Evolutionary conservation across 2,888 invertebrate species (phyloP).

Genomic region (Ischnura elegans): DNA sequence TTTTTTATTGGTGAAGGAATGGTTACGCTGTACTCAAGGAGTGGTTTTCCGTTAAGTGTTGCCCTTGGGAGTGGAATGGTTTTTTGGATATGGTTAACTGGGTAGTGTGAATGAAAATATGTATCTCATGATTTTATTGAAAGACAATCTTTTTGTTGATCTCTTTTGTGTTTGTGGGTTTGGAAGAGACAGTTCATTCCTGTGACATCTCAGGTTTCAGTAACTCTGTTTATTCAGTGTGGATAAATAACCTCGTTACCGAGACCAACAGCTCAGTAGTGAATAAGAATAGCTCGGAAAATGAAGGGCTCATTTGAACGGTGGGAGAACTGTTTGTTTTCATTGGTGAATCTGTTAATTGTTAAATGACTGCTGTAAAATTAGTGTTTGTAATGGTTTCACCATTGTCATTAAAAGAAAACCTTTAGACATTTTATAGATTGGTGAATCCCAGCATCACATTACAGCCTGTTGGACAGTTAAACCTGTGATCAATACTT

Average conservation of each 20-base stretch:
- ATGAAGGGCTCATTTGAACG: conserved; percentile 30
- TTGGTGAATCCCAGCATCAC: conserved; percentile 27
- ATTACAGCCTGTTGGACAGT: conserved; percentile 36
- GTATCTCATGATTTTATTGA: conserved; percentile 8
- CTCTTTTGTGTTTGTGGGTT: not conserved
- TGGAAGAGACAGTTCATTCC: conserved; percentile 18
- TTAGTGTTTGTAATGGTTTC: conserved; percentile 24
- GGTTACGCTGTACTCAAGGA: conserved; percentile 36
- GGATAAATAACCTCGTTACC: not conserved
- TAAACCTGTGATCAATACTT: conserved; percentile 40
- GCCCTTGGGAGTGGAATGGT: conserved; percentile 45
- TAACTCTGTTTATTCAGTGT: conserved; percentile 19
- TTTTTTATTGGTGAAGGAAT: conserved; percentile 49
- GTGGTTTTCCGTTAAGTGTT: conserved; percentile 43
- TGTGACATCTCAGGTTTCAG: conserved; percentile 30
- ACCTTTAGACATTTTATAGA: conserved; percentile 17
- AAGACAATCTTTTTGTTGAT: conserved; percentile 1
- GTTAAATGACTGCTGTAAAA: conserved; percentile 44
- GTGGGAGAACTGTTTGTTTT: conserved; percentile 42
- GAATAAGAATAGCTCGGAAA: conserved; percentile 37
- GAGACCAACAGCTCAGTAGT: conserved; percentile 34
- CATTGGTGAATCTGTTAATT: conserved; percentile 45
- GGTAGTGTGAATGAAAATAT: conserved; percentile 44
- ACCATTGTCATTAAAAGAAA: conserved; percentile 43
- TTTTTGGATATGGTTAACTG: conserved; percentile 49